Percentiles rank a stretch among this genome's conserved stretches.
These are phyloP conservation scores for Poecilia wingei DNA, from an alignment of 2,797 vertebrate genomes.

Conservation along the genomic window DNA sequence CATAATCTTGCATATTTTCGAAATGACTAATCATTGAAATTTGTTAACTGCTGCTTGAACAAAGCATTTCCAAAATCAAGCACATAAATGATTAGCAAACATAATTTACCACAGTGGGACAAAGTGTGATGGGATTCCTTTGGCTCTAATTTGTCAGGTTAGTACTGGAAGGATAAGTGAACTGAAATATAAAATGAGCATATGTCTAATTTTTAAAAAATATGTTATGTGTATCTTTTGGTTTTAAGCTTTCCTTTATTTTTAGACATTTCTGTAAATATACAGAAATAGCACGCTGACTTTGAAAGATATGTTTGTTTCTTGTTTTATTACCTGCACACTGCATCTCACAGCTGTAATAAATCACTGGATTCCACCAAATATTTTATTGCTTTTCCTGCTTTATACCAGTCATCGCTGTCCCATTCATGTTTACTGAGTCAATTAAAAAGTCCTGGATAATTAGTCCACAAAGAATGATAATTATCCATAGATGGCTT, in stretches of 20 bases:
- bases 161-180: not conserved
- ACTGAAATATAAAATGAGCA: not conserved
- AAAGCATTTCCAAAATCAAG: not conserved
- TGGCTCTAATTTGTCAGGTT: not conserved
- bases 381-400: not conserved
- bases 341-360: not conserved
- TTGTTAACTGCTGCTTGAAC: not conserved
- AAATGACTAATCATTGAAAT: not conserved
- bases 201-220: not conserved
- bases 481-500: slow-evolving; percentile 45
- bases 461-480: slow-evolving; percentile 40
- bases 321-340: not conserved
- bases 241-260: not conserved
- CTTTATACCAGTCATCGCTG: slow-evolving; percentile 8
- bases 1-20: not conserved
- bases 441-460: slow-evolving; percentile 50
- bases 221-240: not conserved
- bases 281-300: no score
- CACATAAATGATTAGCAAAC: not conserved
- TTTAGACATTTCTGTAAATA: no score
- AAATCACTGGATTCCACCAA: not conserved
- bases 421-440: slow-evolving; percentile 23
- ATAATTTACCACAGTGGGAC: not conserved
- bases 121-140: not conserved
- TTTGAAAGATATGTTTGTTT: not conserved